Evolutionary conservation across 2,113 vertebrate genomes (phyloP), one percentile per base, ranked within the genome.

Genomic region (Coptodon bakossiorum): DNA sequence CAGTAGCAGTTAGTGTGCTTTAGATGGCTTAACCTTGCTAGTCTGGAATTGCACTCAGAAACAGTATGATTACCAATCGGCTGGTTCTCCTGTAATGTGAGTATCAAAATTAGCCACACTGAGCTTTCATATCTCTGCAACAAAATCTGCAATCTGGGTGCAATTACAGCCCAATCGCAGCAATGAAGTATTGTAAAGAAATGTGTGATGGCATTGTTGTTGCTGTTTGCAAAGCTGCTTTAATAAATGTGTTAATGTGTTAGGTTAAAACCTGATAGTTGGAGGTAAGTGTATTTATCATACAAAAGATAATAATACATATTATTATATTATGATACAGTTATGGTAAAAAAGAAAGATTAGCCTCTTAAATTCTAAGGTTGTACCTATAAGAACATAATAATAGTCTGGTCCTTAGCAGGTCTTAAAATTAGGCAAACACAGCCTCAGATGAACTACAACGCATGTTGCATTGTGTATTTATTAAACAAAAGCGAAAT

Each of bases 41-140:
- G 63, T 53, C 94, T 94, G 95, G 85, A 95, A 94, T 95, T 95
- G 93, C 93, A 95, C 91, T 93, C 50, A 13, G 38, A 81, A 29
- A 43, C 34, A 3, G 17, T 29, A 63, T 61, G 7, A 83, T 73
- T 68, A n/a, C 9, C 71, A 34, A 61, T 76, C 38, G 27, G 19
- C 48, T 83, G 48, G 45, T 59, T 40, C 7, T 54, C 63, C 5
- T 29, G 36, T 78, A 57, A 36, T 43, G 3, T 6, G 3, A 43
- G 13, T 27, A 12, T 83, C 9, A 73, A 82, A 71, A 84, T 63
- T 7, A 86, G 31, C 31, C 7, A 50, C 38, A 54, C 54, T 2
- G 16, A 22, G 10, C 8, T 57, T 73, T 3, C 31, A 50, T 52
- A 3, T 53, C 36, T 82, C 9, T 57, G 54, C 9, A 80, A 14